These are phyloP conservation scores for Onychomys arenicola DNA, from an alignment of 2,797 vertebrate species.

Conservation along the genomic window DNA sequence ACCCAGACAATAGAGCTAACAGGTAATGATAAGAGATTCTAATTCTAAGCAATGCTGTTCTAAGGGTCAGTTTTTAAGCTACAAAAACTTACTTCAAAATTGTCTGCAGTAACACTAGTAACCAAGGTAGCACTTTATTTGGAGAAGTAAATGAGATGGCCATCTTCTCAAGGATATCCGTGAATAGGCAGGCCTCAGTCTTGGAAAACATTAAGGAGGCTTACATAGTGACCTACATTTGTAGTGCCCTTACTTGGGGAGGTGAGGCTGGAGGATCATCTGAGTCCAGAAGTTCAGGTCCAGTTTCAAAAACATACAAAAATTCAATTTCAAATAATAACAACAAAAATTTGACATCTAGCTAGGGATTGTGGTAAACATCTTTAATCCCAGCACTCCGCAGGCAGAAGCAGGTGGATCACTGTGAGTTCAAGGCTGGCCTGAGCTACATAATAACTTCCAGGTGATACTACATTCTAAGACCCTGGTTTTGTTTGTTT, in stretches of 20 bases:
- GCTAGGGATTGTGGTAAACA: no score
- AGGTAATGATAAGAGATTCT: not conserved
- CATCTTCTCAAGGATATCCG: not conserved
- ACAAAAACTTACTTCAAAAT: conserved; percentile 42
- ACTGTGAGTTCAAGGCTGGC: not conserved
- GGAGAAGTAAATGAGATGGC: conserved; percentile 5
- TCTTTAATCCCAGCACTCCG: not conserved
- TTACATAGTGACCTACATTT: not conserved
- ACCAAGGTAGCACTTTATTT: not conserved
- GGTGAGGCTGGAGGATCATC: not conserved
- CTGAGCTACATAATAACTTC: not conserved
- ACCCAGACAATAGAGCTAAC: not conserved
- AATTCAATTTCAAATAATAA: not conserved
- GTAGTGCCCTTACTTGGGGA: not conserved
- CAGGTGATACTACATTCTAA: no score
- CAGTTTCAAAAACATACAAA: not conserved
- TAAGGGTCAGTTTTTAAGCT: conserved; percentile 7
- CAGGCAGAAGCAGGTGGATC: not conserved
- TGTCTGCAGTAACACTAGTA: not conserved
- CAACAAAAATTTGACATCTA: not conserved
- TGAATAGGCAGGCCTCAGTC: not conserved
- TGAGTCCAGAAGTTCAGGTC: not conserved
- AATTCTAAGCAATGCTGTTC: not conserved
- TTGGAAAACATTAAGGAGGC: not conserved
- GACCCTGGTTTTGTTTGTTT: not conserved